These are phyloP conservation scores for Peromyscus attwateri DNA, from an alignment of 2,797 vertebrate genomes.

Conservation along the genomic window DNA sequence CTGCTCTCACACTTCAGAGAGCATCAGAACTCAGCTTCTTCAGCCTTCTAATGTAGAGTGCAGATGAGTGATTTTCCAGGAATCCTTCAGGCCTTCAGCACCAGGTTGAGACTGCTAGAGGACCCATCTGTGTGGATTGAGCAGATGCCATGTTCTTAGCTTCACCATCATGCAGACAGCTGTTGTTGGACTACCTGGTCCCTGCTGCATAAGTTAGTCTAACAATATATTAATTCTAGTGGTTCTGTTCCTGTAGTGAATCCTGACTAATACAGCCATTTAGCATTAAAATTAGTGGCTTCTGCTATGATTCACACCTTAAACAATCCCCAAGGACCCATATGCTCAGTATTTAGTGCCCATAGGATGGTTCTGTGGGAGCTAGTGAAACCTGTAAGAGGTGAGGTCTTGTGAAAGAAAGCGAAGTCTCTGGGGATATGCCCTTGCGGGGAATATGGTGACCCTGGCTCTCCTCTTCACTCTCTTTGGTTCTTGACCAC, in stretches of 20 bases:
- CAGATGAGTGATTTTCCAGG: background rate
- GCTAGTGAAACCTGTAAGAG: background rate
- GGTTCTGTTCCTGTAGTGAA: background rate
- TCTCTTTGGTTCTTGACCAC: background rate
- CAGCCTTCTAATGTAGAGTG: background rate
- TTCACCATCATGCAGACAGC: background rate
- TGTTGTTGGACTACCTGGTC: background rate
- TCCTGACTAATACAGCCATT: background rate
- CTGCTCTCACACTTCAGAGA: background rate
- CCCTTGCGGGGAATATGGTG: background rate
- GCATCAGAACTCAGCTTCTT: background rate
- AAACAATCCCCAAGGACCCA: background rate
- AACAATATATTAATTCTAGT: background rate
- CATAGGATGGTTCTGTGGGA: background rate
- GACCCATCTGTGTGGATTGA: background rate
- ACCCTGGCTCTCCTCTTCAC: too few relatives aligned
- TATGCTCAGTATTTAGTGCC: background rate
- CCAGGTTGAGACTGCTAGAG: background rate
- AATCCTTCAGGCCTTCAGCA: background rate
- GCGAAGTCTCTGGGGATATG: too few relatives aligned
- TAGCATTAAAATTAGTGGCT: background rate
- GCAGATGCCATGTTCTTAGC: too few relatives aligned
- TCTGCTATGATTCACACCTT: background rate
- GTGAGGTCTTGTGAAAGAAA: background rate
- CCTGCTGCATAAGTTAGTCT: background rate